Evolutionary conservation across 2,113 vertebrate species (phyloP), one percentile per base, ranked within the genome.

Genomic region (Dryoscopus gambensis): DNA sequence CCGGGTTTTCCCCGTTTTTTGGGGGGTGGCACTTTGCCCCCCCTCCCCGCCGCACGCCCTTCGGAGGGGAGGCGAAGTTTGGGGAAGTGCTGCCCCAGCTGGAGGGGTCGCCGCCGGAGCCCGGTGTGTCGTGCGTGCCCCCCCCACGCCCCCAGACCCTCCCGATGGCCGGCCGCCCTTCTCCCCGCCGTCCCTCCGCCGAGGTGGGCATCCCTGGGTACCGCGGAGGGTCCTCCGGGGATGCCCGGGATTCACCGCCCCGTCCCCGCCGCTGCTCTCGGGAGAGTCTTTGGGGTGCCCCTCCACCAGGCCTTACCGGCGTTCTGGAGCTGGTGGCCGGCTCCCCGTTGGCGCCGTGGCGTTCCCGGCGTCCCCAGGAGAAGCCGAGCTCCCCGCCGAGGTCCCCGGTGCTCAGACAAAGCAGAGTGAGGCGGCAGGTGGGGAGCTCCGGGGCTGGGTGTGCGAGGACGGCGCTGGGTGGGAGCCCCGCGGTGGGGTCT

Each of bases 31-130:
- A 79, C 73, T 80, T 63, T 7, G 46, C 14, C 52, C 44, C 14
- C 40, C 13, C 10, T 15, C 59, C 16, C 35, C 52, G 64, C 71
- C 79, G 59, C 80, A 84, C 65, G 71, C 82, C 91, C 37, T 55
- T 70, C n/a, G 71, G 56, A 75, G 55, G 88, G 91, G 75, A 93
- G 93, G 97, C 93, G 89, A 97, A 97, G 97, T 98, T 90, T 44
- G 92, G 92, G 95, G 83, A 92, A 94, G 95, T 96, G 95, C 69
- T 96, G 96, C 96, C 96, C 70, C 74, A 13, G 96, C 91, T 77
- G 90, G 95, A 88, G 93, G 71, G 84, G 85, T 67, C 95, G 95
- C 92, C 93, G 71, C 40, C 90, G 62, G 90, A 96, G 75, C 80
- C 39, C 35, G 69, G 42, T 59, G 87, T 91, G 63, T 9, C 20